Base-by-base conservation (phyloP, 2,888 invertebrate species). In the Chesias legatella region DNA sequence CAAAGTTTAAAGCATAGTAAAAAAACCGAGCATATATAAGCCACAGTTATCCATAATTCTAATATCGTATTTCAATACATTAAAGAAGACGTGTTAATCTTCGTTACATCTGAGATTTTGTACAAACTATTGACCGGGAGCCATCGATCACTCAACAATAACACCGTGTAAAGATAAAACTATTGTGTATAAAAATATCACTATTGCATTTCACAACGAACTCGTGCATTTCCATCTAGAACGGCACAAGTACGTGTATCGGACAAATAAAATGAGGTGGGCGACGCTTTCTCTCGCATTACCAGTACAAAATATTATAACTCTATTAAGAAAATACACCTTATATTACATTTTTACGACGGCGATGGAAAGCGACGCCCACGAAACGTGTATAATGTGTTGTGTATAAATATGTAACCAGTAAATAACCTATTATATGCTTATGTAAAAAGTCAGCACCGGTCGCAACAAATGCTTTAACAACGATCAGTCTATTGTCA, bases 401-500 rank as follows among this genome's bases (percentile, higher is more conserved):
- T 51, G 51, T 53, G 51, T 53, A 53, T 53, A 53, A 47, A 53
- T 48, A 77, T 85, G 81, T 84, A 84, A 83, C 79, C 85, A 83
- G 86, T 88, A 88, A 85, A 86, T 86, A 88, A 84, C 76, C 83
- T 86, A 86, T 83, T 70, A 73, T 70, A 71, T 78, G 73, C 79
- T 41, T 69, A 63, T 76, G 69, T 82, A 82, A 84, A 51, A 86
- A 85, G n/a, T 76, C 79, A 88, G 88, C 88, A 88, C 88, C 88
- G 84, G 82, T 85, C 65, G 85, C 84, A 85, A 85, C 84, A 76
- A 81, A 85, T 80, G 85, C 83, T 80, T 75, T 65, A 88, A 85
- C 81, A 85, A 85, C 83, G 63, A 83, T 88, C 86, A 88, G 86
- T 88, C 86, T 88, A 88, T 86, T 86, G 86, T 85, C 79, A 80